phyloP scores from a whole-genome alignment of 1,140 invertebrate genomes.

The Drosophila murphyi region DNA sequence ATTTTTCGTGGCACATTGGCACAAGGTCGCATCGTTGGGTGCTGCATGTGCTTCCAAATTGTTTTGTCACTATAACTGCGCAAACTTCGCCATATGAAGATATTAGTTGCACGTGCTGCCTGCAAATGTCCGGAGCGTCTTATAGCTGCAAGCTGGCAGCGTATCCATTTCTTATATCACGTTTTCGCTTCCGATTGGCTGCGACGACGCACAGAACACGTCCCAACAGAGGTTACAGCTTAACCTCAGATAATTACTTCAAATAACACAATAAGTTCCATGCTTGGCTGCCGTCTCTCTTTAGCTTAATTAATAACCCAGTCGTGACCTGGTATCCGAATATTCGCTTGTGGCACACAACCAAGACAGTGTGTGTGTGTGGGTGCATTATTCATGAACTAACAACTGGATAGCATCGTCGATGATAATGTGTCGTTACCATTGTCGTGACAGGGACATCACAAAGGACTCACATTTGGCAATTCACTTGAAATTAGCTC shows the following conservation, averaged over 20 bases:
- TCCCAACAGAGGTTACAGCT: constrained; percentile 26
- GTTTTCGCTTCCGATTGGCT: constrained; percentile 31
- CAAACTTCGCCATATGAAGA: constrained; percentile 44
- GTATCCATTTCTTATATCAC: constrained; percentile 24
- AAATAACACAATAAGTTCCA: constrained; percentile 57
- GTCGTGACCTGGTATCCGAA: constrained; percentile 31
- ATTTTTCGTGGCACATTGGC: constrained; percentile 1
- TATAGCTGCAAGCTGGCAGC: constrained; percentile 16
- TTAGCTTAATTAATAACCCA: constrained; percentile 60
- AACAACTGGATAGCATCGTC: constrained; percentile 12
- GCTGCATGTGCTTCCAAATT: constrained; percentile 52
- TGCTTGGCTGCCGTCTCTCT: constrained; percentile 43
- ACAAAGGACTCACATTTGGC: constrained; percentile 25
- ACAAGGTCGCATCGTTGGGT: constrained; percentile 14
- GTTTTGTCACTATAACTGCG: constrained; percentile 51
- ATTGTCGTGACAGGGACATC: constrained; percentile 12
- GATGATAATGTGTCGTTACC: constrained; percentile 54
- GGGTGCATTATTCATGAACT: constrained; percentile 65
- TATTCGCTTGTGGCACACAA: constrained; percentile 2
- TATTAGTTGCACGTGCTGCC: constrained; percentile 50
- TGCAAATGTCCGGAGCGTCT: constrained; percentile 26
- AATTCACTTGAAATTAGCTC: constrained; percentile 56
- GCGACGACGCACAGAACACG: constrained; percentile 10
- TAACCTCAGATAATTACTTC: constrained; percentile 61
- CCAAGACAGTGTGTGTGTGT: constrained; percentile 3